phyloP scores from a whole-genome alignment of 1,140 invertebrate species.

The Drosophila santomea region DNA sequence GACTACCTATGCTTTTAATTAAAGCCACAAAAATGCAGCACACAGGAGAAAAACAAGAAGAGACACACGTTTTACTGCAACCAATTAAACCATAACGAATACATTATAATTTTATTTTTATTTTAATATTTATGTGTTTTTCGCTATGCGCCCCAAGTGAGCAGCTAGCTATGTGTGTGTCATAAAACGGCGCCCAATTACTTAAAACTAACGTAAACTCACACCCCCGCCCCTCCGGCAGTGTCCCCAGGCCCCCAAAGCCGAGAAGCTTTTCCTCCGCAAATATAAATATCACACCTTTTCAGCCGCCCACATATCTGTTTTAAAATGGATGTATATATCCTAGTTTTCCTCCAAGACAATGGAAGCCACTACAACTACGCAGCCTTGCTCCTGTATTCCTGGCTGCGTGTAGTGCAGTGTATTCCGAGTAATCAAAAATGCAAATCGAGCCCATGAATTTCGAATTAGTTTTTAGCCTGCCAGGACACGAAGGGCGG shows the following conservation, averaged over 20 bases:
- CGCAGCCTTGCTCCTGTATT: conserved; percentile 7
- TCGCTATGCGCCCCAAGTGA: conserved; percentile 52
- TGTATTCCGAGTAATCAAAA: conserved; percentile 80
- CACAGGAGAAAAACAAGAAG: conserved; percentile 1
- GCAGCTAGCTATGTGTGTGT: conserved; percentile 24
- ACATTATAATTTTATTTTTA: conserved; percentile 81
- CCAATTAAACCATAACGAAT: conserved; percentile 78
- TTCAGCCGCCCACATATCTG: conserved; percentile 33
- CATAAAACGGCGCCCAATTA: conserved; percentile 79
- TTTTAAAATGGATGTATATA: conserved; percentile 3
- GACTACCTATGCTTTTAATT: conserved; percentile 60
- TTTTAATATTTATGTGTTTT: conserved; percentile 80
- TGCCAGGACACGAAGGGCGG: conserved; percentile 27
- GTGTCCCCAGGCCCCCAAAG: conserved; percentile 37
- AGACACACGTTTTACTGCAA: conserved; percentile 68
- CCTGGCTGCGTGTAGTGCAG: conserved; percentile 34
- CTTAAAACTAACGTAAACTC: conserved; percentile 79
- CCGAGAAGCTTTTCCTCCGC: conserved; percentile 66
- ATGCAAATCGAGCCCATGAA: conserved; percentile 82
- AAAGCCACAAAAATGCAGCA: conserved; percentile 58
- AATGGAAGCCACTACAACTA: conserved; percentile 15
- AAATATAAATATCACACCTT: conserved; percentile 82
- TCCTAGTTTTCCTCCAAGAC: conserved; percentile 31
- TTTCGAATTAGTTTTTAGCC: conserved; percentile 82
- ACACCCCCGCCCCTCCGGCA: conserved; percentile 19